phyloP scores from a whole-genome alignment of 1,140 invertebrate genomes.

The Zaprionus camerounensis region DNA sequence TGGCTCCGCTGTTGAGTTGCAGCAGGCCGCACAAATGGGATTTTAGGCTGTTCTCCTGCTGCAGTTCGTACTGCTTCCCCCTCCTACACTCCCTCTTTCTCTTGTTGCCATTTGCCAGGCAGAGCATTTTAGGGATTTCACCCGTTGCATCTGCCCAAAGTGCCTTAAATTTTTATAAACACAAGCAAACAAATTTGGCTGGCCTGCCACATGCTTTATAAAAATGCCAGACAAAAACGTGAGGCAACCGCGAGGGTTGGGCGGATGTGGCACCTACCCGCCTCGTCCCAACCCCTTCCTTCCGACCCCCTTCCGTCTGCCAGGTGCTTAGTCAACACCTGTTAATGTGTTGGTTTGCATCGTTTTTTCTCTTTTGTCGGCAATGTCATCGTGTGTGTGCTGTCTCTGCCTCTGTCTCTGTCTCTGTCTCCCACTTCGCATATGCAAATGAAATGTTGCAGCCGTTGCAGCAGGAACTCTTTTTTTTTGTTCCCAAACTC shows the following conservation, averaged over 20 bases:
- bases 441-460: conserved; percentile 76
- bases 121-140: conserved; percentile 61
- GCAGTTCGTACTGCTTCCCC: not conserved
- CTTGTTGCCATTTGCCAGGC: conserved; percentile 3
- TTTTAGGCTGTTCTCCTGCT: conserved; percentile 55
- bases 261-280: too few species aligned
- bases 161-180: conserved; percentile 77
- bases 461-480: conserved; percentile 10
- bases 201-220: conserved; percentile 49
- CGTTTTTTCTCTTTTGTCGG: conserved; percentile 27
- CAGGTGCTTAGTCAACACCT: conserved; percentile 77
- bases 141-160: conserved; percentile 47
- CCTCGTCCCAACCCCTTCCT: not conserved
- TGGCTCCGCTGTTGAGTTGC: conserved; percentile 25
- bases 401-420: not conserved
- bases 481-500: conserved; percentile 15
- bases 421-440: conserved; percentile 1
- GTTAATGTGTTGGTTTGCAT: conserved; percentile 66
- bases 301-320: conserved; percentile 3
- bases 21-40: conserved; percentile 70
- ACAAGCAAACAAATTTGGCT: conserved; percentile 71
- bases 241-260: conserved; percentile 18
- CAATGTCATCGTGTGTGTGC: conserved; percentile 16
- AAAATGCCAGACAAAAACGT: conserved; percentile 21
- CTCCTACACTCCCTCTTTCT: not conserved